Evolutionary conservation across 2,797 vertebrate species (phyloP).

Genomic region (Fundulus diaphanus): DNA sequence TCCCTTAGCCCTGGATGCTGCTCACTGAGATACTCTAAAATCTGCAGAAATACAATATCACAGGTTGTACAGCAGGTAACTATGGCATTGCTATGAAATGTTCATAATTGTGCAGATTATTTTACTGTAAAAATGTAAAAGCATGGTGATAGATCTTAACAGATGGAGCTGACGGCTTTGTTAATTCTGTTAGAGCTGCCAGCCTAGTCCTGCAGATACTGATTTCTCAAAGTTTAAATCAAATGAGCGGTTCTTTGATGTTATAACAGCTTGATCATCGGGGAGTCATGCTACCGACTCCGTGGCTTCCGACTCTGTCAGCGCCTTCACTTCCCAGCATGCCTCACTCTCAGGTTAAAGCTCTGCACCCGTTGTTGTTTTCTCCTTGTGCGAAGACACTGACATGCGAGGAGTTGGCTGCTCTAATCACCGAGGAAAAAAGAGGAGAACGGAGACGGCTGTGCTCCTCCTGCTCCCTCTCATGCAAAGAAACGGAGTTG

Average conservation of each 20-base stretch:
- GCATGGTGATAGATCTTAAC: too few relatives aligned
- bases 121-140: too few relatives aligned
- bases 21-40: too few relatives aligned
- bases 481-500: background rate
- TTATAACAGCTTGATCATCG: background rate
- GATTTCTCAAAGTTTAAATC: background rate
- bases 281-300: background rate
- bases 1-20: too few relatives aligned
- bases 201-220: background rate
- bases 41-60: too few relatives aligned
- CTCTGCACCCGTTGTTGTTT: background rate
- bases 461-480: background rate
- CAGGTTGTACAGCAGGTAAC: too few relatives aligned
- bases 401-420: background rate
- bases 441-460: conserved; percentile 7
- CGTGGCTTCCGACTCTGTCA: background rate
- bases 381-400: background rate
- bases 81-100: too few relatives aligned
- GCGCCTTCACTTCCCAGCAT: conserved; percentile 20
- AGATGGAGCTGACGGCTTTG: background rate
- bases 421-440: conserved; percentile 13
- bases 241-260: background rate
- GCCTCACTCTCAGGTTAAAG: conserved; percentile 16
- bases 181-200: background rate
- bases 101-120: too few relatives aligned